These are phyloP conservation scores for Coturnix japonica DNA, from an alignment of 2,113 vertebrate species.

Conservation along the genomic window DNA sequence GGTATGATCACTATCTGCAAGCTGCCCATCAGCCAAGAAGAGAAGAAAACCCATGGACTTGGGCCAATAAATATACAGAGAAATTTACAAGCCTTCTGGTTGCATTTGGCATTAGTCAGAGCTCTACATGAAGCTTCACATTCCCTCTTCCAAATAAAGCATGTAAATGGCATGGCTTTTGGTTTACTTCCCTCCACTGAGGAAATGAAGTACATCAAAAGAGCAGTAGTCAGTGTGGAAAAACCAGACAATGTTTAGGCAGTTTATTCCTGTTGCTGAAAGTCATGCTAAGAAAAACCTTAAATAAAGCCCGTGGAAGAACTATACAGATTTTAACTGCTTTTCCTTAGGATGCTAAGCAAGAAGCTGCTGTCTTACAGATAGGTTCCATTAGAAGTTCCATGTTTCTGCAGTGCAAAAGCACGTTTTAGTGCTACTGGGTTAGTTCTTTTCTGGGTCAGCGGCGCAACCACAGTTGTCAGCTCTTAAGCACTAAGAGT, in stretches of 20 bases:
- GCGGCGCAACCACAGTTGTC: background rate
- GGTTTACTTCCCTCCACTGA: background rate
- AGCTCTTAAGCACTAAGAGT: background rate
- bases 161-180: background rate
- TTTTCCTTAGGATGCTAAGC: background rate
- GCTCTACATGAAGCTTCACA: background rate
- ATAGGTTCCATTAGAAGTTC: background rate
- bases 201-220: background rate
- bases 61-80: background rate
- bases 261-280: background rate
- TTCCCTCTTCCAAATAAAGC: background rate
- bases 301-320: background rate
- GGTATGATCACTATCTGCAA: background rate
- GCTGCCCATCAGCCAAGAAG: background rate
- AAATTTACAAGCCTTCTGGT: background rate
- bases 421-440: background rate
- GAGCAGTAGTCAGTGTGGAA: background rate
- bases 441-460: slow-evolving; percentile 33
- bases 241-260: background rate
- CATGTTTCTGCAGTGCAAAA: background rate
- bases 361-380: background rate
- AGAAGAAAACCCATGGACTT: background rate
- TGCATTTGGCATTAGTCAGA: background rate
- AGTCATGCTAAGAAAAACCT: background rate
- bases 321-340: background rate